phyloP scores from a whole-genome alignment of 2,113 vertebrate genomes.

The Dipodomys stephensi region DNA sequence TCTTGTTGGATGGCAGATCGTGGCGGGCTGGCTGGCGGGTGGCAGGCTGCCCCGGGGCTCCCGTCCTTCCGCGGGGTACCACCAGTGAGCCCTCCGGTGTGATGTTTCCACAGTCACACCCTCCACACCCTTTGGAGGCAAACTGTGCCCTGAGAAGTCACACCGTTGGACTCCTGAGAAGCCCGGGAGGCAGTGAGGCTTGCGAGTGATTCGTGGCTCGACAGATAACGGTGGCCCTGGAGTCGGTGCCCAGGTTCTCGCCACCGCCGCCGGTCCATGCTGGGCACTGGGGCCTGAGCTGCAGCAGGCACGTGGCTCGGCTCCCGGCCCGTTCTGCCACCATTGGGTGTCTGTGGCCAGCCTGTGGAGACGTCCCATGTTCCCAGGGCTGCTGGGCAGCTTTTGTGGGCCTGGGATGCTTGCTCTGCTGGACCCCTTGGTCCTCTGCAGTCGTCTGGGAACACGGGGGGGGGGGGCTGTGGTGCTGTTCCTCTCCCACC shows the following conservation, averaged over 20 bases:
- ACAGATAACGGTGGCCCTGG: neutral
- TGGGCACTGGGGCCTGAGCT: rapidly evolving
- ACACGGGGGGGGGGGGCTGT: neutral
- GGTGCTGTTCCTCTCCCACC: rapidly evolving
- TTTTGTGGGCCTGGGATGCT: neutral
- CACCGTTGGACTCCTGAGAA: neutral
- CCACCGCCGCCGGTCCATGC: rapidly evolving
- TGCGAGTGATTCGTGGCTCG: rapidly evolving
- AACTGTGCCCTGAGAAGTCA: neutral
- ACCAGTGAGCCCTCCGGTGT: neutral
- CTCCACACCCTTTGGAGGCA: neutral
- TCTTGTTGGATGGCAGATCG: no score
- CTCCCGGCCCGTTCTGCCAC: neutral
- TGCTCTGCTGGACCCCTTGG: neutral
- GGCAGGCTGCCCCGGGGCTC: neutral
- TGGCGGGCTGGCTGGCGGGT: neutral
- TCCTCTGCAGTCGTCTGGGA: no score
- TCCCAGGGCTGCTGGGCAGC: rapidly evolving
- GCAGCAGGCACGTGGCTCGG: neutral
- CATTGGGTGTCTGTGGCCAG: no score
- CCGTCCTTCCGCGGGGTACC: neutral
- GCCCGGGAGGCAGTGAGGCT: rapidly evolving
- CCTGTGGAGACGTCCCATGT: no score
- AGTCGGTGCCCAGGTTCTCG: neutral
- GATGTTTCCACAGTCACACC: neutral